These are phyloP conservation scores for Gallinago solitaria DNA, from an alignment of 2,797 vertebrate species.

Conservation along the genomic window DNA sequence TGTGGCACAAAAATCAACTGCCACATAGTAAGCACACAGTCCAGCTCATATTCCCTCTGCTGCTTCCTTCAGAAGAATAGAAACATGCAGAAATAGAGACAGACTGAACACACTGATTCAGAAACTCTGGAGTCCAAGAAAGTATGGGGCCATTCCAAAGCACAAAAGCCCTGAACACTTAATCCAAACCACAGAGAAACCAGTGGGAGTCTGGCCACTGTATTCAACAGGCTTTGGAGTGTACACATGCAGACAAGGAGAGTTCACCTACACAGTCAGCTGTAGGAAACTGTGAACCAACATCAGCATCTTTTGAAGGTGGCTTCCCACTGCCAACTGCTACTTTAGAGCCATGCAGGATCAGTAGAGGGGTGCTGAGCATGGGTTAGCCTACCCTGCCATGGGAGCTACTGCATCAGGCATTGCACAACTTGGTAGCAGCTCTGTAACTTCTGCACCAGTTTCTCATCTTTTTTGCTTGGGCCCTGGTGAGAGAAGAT, in stretches of 20 bases:
- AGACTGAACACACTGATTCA: not conserved
- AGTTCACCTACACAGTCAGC: not conserved
- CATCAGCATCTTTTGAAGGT: not conserved
- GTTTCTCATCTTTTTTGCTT: not conserved
- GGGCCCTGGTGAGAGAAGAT: not conserved
- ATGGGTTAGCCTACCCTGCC: not conserved
- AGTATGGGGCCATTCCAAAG: not conserved
- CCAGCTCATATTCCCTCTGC: not conserved
- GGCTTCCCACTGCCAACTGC: not conserved
- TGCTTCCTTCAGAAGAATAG: conserved; percentile 7
- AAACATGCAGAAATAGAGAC: conserved; percentile 3
- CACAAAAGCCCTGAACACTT: not conserved
- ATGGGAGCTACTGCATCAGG: not conserved
- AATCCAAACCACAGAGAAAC: not conserved
- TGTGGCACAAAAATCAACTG: not conserved
- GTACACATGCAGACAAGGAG: not conserved
- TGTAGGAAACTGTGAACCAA: not conserved
- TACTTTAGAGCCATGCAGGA: not conserved
- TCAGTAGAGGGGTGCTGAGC: not conserved
- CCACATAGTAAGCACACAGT: conserved; percentile 23
- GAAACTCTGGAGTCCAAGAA: not conserved
- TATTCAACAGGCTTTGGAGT: not conserved
- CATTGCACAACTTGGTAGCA: not conserved
- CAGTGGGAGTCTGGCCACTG: not conserved
- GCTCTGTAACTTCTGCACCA: not conserved